Evolutionary conservation across 2,113 vertebrate genomes (phyloP), one percentile per base, ranked within the genome.

Genomic region (Hippocampus comes): DNA sequence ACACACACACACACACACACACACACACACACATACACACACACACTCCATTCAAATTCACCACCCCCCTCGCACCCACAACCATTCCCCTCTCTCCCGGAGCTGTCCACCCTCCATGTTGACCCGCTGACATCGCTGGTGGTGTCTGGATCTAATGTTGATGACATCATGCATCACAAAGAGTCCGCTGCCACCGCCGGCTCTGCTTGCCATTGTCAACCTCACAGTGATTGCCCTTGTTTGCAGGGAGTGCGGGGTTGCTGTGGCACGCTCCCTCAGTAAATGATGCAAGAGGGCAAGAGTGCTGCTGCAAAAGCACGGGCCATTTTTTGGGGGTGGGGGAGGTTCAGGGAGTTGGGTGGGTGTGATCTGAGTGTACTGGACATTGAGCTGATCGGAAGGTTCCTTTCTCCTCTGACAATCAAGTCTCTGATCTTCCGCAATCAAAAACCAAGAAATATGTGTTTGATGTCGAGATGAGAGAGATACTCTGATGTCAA

Each of bases 181-280:
- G 80, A 84, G 82, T 85, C 78, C 76, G 42, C 84, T 21, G 77
- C 84, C 84, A 74, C 82, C 83, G 82, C 81, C 67, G 49, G 78
- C 82, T 60, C 79, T 14, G 76, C 84, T 91, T 86, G 88, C 81
- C 81, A 79, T 87, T 91, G 88, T 89, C 61, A 5, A 12, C 0
- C 43, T 20, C 73, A 87, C 84, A 86, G 78, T 61, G 70, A 71
- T 74, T 25, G 15, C 63, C 76, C 78, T 87, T 90, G 89, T 89
- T 78, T 78, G 6, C 1, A 34, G 4, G 15, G 67, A 76, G 72
- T 75, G 23, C 41, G 63, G 74, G 68, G 59, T 73, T 81, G 76
- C 76, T 63, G 60, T 42, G 86, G 82, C 88, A 90, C 87, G 79
- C 86, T 89, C 78, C 87, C 76, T 88, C 87, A 86, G 86, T 88